Percentiles rank a stretch among this genome's conserved stretches.
Evolutionary conservation across 2,888 invertebrate species (phyloP).

Genomic region (Auanema freiburgensis): DNA sequence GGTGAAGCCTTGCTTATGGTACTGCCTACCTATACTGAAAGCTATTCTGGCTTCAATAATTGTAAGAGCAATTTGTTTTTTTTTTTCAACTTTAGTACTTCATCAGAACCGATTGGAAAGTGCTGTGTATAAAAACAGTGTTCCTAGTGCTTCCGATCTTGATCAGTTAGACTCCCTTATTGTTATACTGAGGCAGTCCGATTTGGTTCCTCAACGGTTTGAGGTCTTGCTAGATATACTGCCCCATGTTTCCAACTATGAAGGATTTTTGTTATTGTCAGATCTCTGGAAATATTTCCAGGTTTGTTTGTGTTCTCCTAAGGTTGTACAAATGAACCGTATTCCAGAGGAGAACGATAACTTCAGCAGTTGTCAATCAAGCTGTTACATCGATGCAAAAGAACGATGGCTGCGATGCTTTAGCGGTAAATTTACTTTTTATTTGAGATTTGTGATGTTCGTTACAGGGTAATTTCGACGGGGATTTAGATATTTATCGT

Average conservation of each 20-base stretch:
- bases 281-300: conserved; percentile 22
- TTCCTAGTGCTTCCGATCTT: background rate
- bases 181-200: conserved; percentile 1
- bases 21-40: conserved; percentile 40
- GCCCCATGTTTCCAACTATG: conserved; percentile 11
- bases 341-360: conserved; percentile 6
- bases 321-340: background rate
- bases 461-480: conserved; percentile 12
- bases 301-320: conserved; percentile 5
- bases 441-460: background rate
- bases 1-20: conserved; percentile 29
- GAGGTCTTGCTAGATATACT: conserved; percentile 15
- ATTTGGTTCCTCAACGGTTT: conserved; percentile 11
- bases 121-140: conserved; percentile 1
- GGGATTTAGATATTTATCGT: conserved; percentile 12
- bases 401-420: too few relatives aligned
- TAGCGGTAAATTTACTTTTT: background rate
- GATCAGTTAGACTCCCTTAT: background rate
- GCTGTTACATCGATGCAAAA: background rate
- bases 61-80: conserved; percentile 2
- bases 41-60: conserved; percentile 33
- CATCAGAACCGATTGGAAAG: conserved; percentile 11
- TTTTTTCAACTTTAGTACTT: too few relatives aligned
- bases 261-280: conserved; percentile 14
- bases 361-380: background rate